Evolutionary conservation across 2,113 vertebrate species (phyloP).

Genomic region (Boleophthalmus pectinirostris): DNA sequence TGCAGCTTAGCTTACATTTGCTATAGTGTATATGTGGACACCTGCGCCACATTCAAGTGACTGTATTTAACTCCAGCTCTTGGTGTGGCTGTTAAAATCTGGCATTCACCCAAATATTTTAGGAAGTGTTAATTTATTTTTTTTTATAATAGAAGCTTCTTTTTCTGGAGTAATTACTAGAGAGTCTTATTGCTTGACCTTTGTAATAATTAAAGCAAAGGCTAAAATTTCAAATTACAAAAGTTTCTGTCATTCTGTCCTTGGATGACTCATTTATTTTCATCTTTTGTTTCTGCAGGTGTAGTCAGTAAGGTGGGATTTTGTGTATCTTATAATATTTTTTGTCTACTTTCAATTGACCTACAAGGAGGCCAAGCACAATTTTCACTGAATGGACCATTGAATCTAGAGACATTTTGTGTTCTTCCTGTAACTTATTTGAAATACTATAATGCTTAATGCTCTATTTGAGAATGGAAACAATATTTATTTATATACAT

Average conservation of each 20-base stretch:
- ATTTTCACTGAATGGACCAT: neutral
- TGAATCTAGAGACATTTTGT: too few relatives aligned
- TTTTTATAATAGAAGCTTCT: too few relatives aligned
- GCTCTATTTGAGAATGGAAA: neutral
- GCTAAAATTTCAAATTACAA: neutral
- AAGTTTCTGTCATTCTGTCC: neutral
- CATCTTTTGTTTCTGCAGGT: neutral
- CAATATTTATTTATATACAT: too few relatives aligned
- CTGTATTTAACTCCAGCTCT: too few relatives aligned
- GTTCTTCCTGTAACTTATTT: too few relatives aligned
- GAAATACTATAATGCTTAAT: too few relatives aligned
- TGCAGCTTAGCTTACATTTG: too few relatives aligned
- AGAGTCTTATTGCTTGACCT: neutral
- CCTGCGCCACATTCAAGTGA: too few relatives aligned
- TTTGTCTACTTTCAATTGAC: neutral
- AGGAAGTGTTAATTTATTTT: too few relatives aligned
- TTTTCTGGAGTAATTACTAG: neutral
- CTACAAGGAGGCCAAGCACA: neutral
- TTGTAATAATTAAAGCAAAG: neutral
- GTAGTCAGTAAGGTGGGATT: neutral
- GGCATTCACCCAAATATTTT: too few relatives aligned
- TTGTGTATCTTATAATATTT: neutral
- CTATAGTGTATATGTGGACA: too few relatives aligned
- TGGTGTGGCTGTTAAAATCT: too few relatives aligned
- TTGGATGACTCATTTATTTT: neutral